Conservation (phyloP, 2,797 vertebrate genomes). For the Lutjanus campechanus region DNA sequence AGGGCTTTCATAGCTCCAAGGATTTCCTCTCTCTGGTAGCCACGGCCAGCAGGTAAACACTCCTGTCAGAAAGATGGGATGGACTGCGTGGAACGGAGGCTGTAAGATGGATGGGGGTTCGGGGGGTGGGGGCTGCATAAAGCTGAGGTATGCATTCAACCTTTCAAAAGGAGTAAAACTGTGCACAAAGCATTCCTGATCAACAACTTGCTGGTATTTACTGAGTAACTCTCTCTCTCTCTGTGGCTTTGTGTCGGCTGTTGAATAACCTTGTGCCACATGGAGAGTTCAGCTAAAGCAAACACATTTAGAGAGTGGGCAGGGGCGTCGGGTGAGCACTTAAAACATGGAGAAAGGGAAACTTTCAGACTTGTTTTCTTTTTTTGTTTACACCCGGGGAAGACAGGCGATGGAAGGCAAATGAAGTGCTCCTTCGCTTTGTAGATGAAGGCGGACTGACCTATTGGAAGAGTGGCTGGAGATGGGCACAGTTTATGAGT, state of each 20-base stretch:
- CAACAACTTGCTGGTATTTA: slow-evolving; percentile 36
- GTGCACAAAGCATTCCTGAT: slow-evolving; percentile 19
- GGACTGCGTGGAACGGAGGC: background rate
- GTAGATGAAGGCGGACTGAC: slow-evolving; percentile 13
- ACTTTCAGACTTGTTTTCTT: slow-evolving; percentile 7
- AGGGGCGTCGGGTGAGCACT: slow-evolving; percentile 23
- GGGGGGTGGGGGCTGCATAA: background rate
- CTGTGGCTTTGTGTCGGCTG: slow-evolving; percentile 25
- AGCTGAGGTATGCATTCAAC: slow-evolving; percentile 34
- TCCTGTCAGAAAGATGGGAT: slow-evolving; percentile 18
- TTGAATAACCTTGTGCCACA: slow-evolving; percentile 44
- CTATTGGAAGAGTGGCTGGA: slow-evolving; percentile 8
- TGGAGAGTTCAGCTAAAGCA: slow-evolving; percentile 30
- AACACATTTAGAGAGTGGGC: slow-evolving; percentile 29
- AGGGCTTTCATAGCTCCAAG: slow-evolving; percentile 27
- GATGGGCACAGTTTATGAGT: slow-evolving; percentile 22
- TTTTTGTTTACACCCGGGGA: background rate
- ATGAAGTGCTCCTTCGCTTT: slow-evolving; percentile 2
- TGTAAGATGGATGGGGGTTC: background rate
- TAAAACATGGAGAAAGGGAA: slow-evolving; percentile 19
- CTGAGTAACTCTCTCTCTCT: background rate
- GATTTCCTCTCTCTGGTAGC: slow-evolving; percentile 13
- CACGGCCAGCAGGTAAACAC: slow-evolving; percentile 34
- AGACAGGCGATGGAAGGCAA: background rate
- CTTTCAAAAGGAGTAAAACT: slow-evolving; percentile 37